Percentiles rank a stretch among this genome's conserved stretches.
Conservation (phyloP, 2,888 invertebrate species). For the Agrilus cyanescens region DNA sequence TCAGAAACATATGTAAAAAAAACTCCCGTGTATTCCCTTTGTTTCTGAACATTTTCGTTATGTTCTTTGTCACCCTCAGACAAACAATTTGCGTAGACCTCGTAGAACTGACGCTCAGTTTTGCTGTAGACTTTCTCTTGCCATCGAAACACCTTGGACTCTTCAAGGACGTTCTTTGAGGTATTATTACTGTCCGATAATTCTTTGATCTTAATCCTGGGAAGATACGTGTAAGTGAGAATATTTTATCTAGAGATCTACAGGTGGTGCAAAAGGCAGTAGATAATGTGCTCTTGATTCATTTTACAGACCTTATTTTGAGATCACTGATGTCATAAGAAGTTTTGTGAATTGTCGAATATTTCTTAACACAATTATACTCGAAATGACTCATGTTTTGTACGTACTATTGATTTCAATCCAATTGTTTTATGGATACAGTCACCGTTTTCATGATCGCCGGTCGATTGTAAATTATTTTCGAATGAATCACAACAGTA, state of each 20-base stretch:
- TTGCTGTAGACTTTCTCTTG: conserved; percentile 59
- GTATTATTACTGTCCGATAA: conserved; percentile 10
- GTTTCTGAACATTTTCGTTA: conserved; percentile 31
- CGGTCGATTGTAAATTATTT: too few relatives aligned
- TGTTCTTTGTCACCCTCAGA: conserved; percentile 49
- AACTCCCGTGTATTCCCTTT: conserved; percentile 29
- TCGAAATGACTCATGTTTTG: conserved; percentile 1
- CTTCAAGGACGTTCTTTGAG: conserved; percentile 15
- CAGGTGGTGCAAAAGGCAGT: conserved; percentile 1
- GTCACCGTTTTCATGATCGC: too few relatives aligned
- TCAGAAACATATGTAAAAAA: conserved; percentile 48
- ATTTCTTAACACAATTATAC: conserved; percentile 17
- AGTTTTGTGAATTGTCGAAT: conserved; percentile 40
- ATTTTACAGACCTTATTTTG: conserved; percentile 38
- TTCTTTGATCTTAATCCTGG: conserved; percentile 14
- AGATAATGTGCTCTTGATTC: neutral
- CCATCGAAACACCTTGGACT: conserved; percentile 46
- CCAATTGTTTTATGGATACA: too few relatives aligned
- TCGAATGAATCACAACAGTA: conserved; percentile 11
- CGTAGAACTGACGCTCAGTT: conserved; percentile 47
- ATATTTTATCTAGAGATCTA: neutral
- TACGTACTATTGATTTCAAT: neutral
- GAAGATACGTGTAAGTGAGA: neutral
- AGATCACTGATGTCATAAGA: conserved; percentile 39
- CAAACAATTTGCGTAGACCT: conserved; percentile 47